Percentiles rank a stretch among this genome's conserved stretches.
phyloP scores from a whole-genome alignment of 2,888 invertebrate species.

The Allophyes oxyacanthae region DNA sequence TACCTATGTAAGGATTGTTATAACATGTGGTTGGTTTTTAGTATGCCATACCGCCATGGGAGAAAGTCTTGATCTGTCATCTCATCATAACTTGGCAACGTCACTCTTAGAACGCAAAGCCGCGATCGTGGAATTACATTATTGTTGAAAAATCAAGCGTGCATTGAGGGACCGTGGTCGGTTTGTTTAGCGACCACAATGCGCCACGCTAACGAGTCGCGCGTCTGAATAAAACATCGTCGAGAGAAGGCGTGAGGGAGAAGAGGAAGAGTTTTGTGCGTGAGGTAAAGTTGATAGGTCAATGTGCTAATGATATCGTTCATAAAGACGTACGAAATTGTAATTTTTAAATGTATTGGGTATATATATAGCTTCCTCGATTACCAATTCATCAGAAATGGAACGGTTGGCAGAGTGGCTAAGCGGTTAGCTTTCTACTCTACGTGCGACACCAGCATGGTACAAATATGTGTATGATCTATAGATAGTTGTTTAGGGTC shows the following conservation, averaged over 20 bases:
- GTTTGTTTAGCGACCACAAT: conserved; percentile 87
- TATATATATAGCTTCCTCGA: too few relatives aligned
- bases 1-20: too few relatives aligned
- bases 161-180: conserved; percentile 72
- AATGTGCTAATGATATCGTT: too few relatives aligned
- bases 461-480: too few relatives aligned
- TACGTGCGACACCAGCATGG: too few relatives aligned
- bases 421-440: too few relatives aligned
- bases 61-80: conserved; percentile 30
- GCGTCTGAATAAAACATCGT: conserved; percentile 87
- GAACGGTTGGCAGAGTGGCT: too few relatives aligned
- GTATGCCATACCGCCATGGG: background rate
- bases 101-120: conserved; percentile 10
- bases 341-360: too few relatives aligned
- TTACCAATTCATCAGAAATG: too few relatives aligned
- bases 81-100: conserved; percentile 48
- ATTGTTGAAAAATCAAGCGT: conserved; percentile 73
- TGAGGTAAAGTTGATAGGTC: background rate
- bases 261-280: conserved; percentile 57
- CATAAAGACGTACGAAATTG: too few relatives aligned
- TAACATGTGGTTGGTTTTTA: too few relatives aligned
- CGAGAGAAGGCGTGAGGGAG: conserved; percentile 53
- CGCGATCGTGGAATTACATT: conserved; percentile 48
- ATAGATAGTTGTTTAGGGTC: too few relatives aligned
- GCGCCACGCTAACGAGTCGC: conserved; percentile 85